Evolutionary conservation across 2,888 invertebrate genomes (phyloP).

Genomic region (Sphaeridia pumilis): DNA sequence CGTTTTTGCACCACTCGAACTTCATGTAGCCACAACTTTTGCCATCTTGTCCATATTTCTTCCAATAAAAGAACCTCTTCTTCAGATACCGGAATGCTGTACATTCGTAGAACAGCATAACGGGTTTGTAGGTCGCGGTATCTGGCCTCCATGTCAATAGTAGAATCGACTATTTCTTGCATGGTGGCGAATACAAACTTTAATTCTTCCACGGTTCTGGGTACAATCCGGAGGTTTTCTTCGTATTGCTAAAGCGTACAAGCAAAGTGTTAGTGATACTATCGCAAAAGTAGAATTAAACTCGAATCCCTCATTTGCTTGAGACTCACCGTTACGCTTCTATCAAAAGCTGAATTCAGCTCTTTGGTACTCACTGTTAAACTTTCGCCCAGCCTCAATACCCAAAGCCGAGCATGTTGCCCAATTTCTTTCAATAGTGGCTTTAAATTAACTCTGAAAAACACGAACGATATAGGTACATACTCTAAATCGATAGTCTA

Average conservation of each 20-base stretch:
- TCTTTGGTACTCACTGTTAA: conserved; percentile 54
- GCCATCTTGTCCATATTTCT: conserved; percentile 42
- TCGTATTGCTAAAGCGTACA: conserved; percentile 45
- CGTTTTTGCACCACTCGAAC: conserved; percentile 42
- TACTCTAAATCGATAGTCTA: too few relatives aligned
- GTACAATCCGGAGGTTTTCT: conserved; percentile 58
- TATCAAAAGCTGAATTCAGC: conserved; percentile 56
- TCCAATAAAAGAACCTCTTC: conserved; percentile 50
- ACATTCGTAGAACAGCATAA: conserved; percentile 60
- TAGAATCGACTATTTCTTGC: conserved; percentile 57
- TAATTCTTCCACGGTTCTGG: conserved; percentile 66
- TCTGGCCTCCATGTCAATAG: conserved; percentile 63
- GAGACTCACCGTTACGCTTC: conserved; percentile 55
- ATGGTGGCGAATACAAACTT: conserved; percentile 77
- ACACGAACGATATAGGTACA: background rate
- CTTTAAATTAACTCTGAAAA: conserved; percentile 51
- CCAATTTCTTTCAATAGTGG: conserved; percentile 58
- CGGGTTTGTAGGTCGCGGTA: conserved; percentile 62
- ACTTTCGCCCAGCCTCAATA: conserved; percentile 56
- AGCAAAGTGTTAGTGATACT: conserved; percentile 5
- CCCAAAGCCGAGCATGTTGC: conserved; percentile 69
- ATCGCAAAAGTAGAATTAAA: background rate
- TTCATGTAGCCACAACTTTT: conserved; percentile 31
- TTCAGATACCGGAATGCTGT: conserved; percentile 53
- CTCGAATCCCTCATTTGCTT: too few relatives aligned